phyloP scores from a whole-genome alignment of 2,797 vertebrate genomes.

The Centroberyx gerrardi region DNA sequence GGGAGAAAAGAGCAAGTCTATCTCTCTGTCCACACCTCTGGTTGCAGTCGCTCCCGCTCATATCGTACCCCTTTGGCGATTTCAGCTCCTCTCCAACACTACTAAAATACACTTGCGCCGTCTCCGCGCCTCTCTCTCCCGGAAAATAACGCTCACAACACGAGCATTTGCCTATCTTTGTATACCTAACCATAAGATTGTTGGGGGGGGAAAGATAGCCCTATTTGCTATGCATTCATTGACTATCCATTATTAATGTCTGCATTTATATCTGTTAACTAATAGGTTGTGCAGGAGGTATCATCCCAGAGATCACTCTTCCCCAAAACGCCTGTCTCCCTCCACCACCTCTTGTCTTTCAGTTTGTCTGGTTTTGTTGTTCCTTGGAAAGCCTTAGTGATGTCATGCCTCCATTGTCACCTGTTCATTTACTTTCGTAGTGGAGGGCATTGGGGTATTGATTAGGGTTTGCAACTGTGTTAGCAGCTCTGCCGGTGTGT shows the following conservation, averaged over 20 bases:
- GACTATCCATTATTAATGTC: conserved; percentile 47
- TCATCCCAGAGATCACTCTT: not conserved
- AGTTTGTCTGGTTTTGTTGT: conserved; percentile 72
- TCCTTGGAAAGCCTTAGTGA: conserved; percentile 87
- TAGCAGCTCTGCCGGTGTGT: conserved; percentile 92
- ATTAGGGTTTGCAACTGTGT: conserved; percentile 88
- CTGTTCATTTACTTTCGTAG: conserved; percentile 77
- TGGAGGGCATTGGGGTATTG: conserved; percentile 90
- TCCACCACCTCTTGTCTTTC: conserved; percentile 61
- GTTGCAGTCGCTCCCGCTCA: conserved; percentile 32
- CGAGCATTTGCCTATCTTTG: conserved; percentile 28
- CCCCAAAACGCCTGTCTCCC: not conserved
- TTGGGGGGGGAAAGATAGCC: not conserved
- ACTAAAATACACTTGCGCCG: conserved; percentile 40
- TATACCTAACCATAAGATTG: conserved; percentile 8
- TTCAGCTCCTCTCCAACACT: conserved; percentile 49
- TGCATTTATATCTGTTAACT: conserved; percentile 38
- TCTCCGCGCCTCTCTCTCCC: conserved; percentile 26
- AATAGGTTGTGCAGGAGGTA: conserved; percentile 11
- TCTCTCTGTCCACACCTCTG: conserved; percentile 75
- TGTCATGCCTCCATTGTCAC: conserved; percentile 92
- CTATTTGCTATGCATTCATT: conserved; percentile 23
- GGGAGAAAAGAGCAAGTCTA: conserved; percentile 70
- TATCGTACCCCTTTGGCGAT: conserved; percentile 24
- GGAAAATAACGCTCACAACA: conserved; percentile 34